A percentile compares a stretch with the other conserved stretches of the same genome.
phyloP scores from a whole-genome alignment of 2,797 vertebrate genomes.

The Semaprochilodus insignis region DNA sequence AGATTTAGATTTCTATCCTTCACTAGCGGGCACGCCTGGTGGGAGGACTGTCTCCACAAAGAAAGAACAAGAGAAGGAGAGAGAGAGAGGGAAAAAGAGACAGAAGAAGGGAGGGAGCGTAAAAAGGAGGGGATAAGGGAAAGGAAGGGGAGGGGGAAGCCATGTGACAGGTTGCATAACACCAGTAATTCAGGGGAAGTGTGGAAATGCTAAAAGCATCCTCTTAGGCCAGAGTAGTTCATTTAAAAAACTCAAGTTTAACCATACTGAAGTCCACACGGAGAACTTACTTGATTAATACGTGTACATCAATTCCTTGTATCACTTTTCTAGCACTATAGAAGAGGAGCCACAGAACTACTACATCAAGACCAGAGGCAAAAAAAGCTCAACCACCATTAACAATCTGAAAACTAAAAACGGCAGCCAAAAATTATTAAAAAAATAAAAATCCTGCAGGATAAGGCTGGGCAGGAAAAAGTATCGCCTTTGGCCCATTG shows the following conservation, averaged over 20 bases:
- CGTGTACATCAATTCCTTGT: background rate
- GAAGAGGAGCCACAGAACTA: background rate
- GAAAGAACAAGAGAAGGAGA: background rate
- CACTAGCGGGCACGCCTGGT: background rate
- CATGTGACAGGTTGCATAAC: constrained; percentile 35
- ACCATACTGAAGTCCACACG: background rate
- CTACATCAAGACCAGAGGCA: too few relatives aligned
- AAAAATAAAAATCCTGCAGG: background rate
- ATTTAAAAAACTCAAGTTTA: background rate
- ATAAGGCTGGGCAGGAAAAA: background rate
- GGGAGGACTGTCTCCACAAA: background rate
- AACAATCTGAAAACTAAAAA: background rate
- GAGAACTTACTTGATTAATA: too few relatives aligned
- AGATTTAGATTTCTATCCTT: constrained; percentile 15
- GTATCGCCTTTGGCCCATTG: constrained; percentile 1
- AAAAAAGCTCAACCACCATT: background rate
- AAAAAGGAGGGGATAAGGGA: background rate
- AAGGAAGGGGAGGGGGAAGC: background rate
- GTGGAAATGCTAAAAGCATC: constrained; percentile 3
- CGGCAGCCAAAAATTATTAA: background rate
- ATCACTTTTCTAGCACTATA: background rate
- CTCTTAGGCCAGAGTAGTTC: background rate
- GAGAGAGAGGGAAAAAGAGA: background rate
- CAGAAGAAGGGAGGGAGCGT: background rate
- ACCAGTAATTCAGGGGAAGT: constrained; percentile 20